phyloP scores from a whole-genome alignment of 1,140 invertebrate genomes.

The Ganaspis sp. region DNA sequence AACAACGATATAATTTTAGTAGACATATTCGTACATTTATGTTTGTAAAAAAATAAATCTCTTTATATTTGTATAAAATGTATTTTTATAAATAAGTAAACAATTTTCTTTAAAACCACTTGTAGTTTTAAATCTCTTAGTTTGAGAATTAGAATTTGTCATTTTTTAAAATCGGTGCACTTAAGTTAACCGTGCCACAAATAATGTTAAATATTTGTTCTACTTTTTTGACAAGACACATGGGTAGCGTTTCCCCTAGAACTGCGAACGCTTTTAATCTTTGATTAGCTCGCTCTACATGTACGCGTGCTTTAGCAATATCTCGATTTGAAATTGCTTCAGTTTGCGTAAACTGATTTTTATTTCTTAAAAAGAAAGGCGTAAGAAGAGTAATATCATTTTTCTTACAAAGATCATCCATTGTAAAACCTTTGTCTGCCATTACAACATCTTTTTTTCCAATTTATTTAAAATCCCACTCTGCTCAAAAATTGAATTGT shows the following conservation, averaged over 20 bases:
- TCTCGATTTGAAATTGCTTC: neutral
- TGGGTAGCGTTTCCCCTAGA: neutral
- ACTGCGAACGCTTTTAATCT: neutral
- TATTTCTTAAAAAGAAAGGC: neutral
- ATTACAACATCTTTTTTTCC: neutral
- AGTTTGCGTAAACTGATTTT: neutral
- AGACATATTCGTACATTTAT: too few relatives aligned
- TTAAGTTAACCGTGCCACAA: neutral
- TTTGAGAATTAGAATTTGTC: neutral
- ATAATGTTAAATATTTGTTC: neutral
- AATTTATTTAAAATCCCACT: neutral
- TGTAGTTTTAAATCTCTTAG: neutral
- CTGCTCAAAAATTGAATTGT: slow-evolving; percentile 53
- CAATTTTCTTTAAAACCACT: neutral
- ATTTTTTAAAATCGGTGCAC: neutral
- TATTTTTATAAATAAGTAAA: neutral
- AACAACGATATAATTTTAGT: too few relatives aligned
- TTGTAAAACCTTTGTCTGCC: neutral
- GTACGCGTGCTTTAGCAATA: neutral
- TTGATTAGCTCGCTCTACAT: neutral
- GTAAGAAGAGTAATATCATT: neutral
- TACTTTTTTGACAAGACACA: neutral
- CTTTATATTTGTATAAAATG: neutral
- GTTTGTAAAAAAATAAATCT: too few relatives aligned
- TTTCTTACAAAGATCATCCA: neutral